Conservation (phyloP, 2,113 vertebrate genomes). For the Sapajus apella region DNA sequence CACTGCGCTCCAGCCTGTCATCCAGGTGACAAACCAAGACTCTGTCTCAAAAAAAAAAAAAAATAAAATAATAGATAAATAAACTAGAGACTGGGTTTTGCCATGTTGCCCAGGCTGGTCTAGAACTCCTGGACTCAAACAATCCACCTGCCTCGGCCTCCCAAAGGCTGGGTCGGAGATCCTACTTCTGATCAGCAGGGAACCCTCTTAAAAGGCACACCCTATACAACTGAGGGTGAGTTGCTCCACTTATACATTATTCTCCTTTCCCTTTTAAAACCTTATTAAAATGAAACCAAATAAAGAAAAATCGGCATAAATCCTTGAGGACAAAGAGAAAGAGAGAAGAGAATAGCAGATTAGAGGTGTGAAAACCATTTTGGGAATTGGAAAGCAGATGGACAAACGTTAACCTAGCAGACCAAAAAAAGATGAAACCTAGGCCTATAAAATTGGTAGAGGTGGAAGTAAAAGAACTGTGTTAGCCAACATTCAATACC, state of each 20-base stretch:
- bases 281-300: neutral
- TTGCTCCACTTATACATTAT: neutral
- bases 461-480: neutral
- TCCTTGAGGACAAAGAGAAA: neutral
- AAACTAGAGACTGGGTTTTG: too few relatives aligned
- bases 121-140: too few relatives aligned
- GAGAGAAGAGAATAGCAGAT: neutral
- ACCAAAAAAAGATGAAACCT: neutral
- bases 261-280: neutral
- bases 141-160: too few relatives aligned
- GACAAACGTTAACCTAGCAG: neutral
- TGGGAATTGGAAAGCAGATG: slow-evolving; percentile 1
- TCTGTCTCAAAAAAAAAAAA: neutral
- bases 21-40: neutral
- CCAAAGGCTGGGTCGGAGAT: too few relatives aligned
- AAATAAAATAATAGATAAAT: too few relatives aligned
- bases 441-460: neutral
- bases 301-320: neutral
- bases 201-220: neutral
- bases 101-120: too few relatives aligned
- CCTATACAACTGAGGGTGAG: neutral
- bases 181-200: neutral
- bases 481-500: neutral
- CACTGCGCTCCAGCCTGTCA: neutral
- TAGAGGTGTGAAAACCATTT: neutral